Evolutionary conservation across 2,888 invertebrate species (phyloP).

Genomic region (Anodontia alba): DNA sequence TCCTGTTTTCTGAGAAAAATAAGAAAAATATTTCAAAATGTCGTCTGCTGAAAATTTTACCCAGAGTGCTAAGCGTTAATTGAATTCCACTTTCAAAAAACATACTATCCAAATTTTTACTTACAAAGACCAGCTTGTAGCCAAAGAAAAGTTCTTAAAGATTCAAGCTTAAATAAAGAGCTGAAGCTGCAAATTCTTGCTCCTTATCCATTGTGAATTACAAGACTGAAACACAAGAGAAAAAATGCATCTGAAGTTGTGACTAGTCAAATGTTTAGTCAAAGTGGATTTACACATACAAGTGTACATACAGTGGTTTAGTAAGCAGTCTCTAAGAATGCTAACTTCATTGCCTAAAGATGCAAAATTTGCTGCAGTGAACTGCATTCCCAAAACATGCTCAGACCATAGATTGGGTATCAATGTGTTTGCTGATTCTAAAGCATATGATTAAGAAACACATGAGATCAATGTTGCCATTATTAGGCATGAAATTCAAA

Average conservation of each 20-base stretch:
- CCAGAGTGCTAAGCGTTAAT: too few species aligned
- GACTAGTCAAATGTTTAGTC: background rate
- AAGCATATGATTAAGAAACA: background rate
- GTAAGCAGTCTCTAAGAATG: background rate
- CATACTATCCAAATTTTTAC: background rate
- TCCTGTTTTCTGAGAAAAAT: too few species aligned
- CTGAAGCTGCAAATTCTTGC: background rate
- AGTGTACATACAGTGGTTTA: background rate
- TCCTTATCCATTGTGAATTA: background rate
- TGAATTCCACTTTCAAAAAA: background rate
- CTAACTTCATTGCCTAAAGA: background rate
- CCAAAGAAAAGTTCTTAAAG: background rate
- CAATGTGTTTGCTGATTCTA: background rate
- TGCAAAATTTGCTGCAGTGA: background rate
- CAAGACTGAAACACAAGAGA: background rate
- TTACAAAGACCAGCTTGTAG: background rate
- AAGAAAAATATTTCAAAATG: too few species aligned
- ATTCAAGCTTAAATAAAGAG: background rate
- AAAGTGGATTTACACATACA: background rate
- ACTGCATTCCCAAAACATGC: background rate
- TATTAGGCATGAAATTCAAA: background rate
- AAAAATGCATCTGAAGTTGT: background rate
- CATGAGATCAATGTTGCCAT: background rate
- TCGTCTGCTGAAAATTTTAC: too few species aligned
- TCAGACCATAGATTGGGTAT: background rate